Percentiles rank a stretch among this genome's conserved stretches.
Evolutionary conservation across 2,888 invertebrate species (phyloP).

Genomic region (Drosophila diplacantha): DNA sequence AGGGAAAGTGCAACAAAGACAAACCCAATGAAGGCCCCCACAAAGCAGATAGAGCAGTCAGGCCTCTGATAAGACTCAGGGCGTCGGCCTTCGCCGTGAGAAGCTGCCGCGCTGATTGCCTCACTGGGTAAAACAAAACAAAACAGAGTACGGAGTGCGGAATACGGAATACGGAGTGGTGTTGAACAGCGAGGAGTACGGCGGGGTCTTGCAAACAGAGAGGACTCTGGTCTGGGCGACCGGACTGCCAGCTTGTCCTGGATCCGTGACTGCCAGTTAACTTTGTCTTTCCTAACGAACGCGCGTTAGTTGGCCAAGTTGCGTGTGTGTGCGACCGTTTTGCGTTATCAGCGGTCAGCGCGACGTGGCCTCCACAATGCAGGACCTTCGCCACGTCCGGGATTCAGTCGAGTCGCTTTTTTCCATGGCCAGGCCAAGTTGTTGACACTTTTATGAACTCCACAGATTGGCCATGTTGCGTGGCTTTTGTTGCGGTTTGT

Average conservation of each 20-base stretch:
- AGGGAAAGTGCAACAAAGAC: slow-evolving; percentile 43
- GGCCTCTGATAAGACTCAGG: slow-evolving; percentile 29
- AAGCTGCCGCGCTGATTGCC: slow-evolving; percentile 53
- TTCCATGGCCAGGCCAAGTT: slow-evolving; percentile 56
- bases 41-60: slow-evolving; percentile 22
- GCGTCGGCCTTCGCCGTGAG: slow-evolving; percentile 18
- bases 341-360: slow-evolving; percentile 65
- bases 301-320: slow-evolving; percentile 50
- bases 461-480: slow-evolving; percentile 70
- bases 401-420: slow-evolving; percentile 27
- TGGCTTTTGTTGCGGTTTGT: slow-evolving; percentile 67
- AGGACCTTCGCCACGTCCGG: slow-evolving; percentile 33
- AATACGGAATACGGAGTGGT: slow-evolving; percentile 1
- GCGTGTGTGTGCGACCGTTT: slow-evolving; percentile 42
- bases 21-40: slow-evolving; percentile 3
- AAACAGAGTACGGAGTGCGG: background rate
- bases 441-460: slow-evolving; percentile 76
- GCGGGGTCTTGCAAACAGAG: background rate
- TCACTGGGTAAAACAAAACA: slow-evolving; percentile 42
- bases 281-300: slow-evolving; percentile 64
- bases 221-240: slow-evolving; percentile 13
- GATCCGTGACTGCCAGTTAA: slow-evolving; percentile 58
- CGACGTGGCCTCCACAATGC: slow-evolving; percentile 41
- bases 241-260: slow-evolving; percentile 21
- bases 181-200: background rate